A percentile compares a stretch with the other conserved stretches of the same genome.
Evolutionary conservation across 2,113 vertebrate species (phyloP).

Genomic region (Lophotis ruficrista): DNA sequence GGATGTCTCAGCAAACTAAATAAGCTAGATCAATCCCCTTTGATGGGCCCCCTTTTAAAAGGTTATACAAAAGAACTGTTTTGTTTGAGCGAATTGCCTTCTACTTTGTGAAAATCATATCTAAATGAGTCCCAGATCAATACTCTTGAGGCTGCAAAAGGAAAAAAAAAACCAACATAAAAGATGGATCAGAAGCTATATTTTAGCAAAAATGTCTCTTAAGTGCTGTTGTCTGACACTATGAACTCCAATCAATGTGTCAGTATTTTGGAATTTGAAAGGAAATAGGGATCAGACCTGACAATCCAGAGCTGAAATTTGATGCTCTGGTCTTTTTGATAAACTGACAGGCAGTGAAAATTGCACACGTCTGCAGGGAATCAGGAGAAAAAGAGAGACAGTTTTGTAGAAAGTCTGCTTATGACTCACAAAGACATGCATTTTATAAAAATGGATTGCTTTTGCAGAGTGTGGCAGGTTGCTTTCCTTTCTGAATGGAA

Average conservation of each 20-base stretch:
- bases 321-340: slow-evolving; percentile 71
- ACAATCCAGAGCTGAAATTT: slow-evolving; percentile 67
- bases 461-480: slow-evolving; percentile 17
- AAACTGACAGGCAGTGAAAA: slow-evolving; percentile 70
- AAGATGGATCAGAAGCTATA: slow-evolving; percentile 60
- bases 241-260: slow-evolving; percentile 72
- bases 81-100: slow-evolving; percentile 26
- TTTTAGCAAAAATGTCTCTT: slow-evolving; percentile 69
- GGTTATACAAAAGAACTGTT: slow-evolving; percentile 63
- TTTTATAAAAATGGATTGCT: slow-evolving; percentile 62
- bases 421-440: slow-evolving; percentile 48
- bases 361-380: slow-evolving; percentile 57
- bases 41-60: slow-evolving; percentile 40
- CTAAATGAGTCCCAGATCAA: slow-evolving; percentile 62
- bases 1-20: slow-evolving; percentile 21
- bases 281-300: slow-evolving; percentile 75
- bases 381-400: slow-evolving; percentile 51
- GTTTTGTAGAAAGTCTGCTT: slow-evolving; percentile 63
- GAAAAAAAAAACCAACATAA: neutral
- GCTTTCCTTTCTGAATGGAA: slow-evolving; percentile 30
- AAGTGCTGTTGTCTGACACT: slow-evolving; percentile 71
- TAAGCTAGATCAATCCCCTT: slow-evolving; percentile 18
- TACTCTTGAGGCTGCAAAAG: slow-evolving; percentile 41
- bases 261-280: slow-evolving; percentile 76
- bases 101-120: slow-evolving; percentile 55